These are phyloP conservation scores for Plebejus anna DNA, from an alignment of 2,888 invertebrate genomes.

Conservation along the genomic window DNA sequence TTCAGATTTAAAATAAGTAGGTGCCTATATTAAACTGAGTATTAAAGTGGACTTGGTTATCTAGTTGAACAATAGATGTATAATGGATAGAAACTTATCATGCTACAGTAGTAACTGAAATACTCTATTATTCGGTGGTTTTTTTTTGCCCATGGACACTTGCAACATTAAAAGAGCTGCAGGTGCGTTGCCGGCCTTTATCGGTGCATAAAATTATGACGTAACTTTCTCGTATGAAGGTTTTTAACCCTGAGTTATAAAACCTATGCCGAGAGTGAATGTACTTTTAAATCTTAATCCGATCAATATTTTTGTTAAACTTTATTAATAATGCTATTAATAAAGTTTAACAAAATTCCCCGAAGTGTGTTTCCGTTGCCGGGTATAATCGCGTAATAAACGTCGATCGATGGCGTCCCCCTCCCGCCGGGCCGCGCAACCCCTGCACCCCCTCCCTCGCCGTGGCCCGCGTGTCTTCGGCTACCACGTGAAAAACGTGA, in stretches of 20 bases:
- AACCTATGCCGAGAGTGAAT: not conserved
- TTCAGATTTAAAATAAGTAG: too few relatives aligned
- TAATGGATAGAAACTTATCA: too few relatives aligned
- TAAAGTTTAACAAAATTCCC: slow-evolving; percentile 24
- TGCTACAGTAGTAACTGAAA: too few relatives aligned
- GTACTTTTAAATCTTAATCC: slow-evolving; percentile 1
- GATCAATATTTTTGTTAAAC: too few relatives aligned
- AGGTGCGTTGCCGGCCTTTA: too few relatives aligned
- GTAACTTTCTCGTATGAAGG: not conserved
- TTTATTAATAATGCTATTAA: too few relatives aligned
- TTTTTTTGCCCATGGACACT: too few relatives aligned
- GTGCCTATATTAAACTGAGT: too few relatives aligned
- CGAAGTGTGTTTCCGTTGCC: slow-evolving; percentile 22
- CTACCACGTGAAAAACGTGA: slow-evolving; percentile 27
- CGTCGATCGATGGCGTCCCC: slow-evolving; percentile 17
- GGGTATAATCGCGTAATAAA: slow-evolving; percentile 26
- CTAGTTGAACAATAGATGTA: too few relatives aligned
- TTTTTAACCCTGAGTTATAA: not conserved
- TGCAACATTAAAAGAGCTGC: too few relatives aligned
- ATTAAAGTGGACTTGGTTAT: too few relatives aligned
- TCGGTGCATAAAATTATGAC: not conserved
- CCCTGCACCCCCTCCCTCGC: not conserved
- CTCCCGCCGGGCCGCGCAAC: not conserved
- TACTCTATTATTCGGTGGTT: too few relatives aligned
- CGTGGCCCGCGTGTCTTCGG: slow-evolving; percentile 18